Percentiles rank a stretch among this genome's conserved stretches.
Conservation (phyloP, 1,140 invertebrate genomes). For the Coptotermes formosanus region DNA sequence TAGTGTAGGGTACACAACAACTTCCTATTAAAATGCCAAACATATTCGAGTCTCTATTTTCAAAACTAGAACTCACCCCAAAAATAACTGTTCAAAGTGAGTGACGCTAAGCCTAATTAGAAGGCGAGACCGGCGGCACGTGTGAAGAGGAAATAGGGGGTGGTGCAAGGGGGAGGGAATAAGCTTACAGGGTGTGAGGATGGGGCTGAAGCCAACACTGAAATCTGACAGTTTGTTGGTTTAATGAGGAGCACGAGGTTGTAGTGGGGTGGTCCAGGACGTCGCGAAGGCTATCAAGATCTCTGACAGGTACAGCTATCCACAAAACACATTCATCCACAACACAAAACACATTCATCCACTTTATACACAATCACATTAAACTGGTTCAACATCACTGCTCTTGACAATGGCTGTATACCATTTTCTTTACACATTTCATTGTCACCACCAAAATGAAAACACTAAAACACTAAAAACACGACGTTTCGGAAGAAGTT, state of each 20-base stretch:
- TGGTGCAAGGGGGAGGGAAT: not conserved
- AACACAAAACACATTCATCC: too few relatives aligned
- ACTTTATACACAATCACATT: too few relatives aligned
- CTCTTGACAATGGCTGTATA: too few relatives aligned
- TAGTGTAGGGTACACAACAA: not conserved
- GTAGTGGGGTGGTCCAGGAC: not conserved
- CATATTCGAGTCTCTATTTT: slow-evolving; percentile 10
- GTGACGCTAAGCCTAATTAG: not conserved
- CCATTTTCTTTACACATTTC: too few relatives aligned
- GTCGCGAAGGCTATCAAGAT: not conserved
- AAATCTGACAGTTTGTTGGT: slow-evolving; percentile 18
- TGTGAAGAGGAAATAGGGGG: not conserved
- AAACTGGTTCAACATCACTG: too few relatives aligned
- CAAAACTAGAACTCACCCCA: slow-evolving; percentile 5
- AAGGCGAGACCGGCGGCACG: not conserved
- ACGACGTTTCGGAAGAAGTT: too few relatives aligned
- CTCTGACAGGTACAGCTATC: not conserved
- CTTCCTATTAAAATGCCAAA: slow-evolving; percentile 11
- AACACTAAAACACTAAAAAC: too few relatives aligned
- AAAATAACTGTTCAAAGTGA: slow-evolving; percentile 13
- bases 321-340: not conserved
- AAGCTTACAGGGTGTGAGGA: not conserved
- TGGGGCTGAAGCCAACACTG: not conserved
- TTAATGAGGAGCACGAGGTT: not conserved
- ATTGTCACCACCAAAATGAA: too few relatives aligned